Percentiles rank a stretch among this genome's conserved stretches.
phyloP scores from a whole-genome alignment of 30 jellyfish, hydroid and myxozoan genomes.

The Cassiopea xamachana region DNA sequence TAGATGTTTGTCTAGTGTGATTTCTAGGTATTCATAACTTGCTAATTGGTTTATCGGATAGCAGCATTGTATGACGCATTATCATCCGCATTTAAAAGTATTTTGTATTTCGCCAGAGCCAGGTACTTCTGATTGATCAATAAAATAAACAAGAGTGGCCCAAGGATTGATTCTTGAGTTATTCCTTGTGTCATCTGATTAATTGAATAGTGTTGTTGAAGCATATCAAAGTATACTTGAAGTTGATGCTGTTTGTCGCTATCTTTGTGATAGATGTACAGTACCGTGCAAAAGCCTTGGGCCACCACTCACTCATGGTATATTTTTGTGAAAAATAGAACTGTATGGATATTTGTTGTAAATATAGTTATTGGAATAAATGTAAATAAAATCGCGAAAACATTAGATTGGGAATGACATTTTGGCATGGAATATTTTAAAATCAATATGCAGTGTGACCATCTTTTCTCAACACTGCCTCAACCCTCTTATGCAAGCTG shows the following conservation, averaged over 20 bases:
- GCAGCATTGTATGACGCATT: too few species aligned
- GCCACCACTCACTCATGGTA: not conserved
- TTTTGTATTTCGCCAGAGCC: too few species aligned
- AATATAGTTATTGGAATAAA: too few species aligned
- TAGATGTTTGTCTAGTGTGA: conserved; percentile 41
- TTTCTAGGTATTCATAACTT: conserved; percentile 26
- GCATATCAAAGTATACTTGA: too few species aligned
- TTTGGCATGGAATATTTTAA: too few species aligned
- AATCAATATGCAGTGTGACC: not conserved
- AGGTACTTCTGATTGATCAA: too few species aligned
- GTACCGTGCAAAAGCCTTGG: not conserved
- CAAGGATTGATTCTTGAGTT: too few species aligned
- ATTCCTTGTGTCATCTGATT: too few species aligned
- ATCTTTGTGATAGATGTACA: not conserved
- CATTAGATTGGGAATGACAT: not conserved
- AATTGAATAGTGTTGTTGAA: too few species aligned
- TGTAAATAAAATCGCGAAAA: not conserved
- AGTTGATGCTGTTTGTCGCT: too few species aligned
- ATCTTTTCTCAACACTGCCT: not conserved
- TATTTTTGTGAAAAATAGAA: not conserved
- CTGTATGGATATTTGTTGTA: not conserved
- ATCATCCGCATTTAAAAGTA: too few species aligned
- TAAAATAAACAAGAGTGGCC: too few species aligned
- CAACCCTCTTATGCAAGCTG: not conserved
- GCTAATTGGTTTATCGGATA: conserved; percentile 26